Evolutionary conservation across 2,113 vertebrate species (phyloP).

Genomic region (Castor canadensis): DNA sequence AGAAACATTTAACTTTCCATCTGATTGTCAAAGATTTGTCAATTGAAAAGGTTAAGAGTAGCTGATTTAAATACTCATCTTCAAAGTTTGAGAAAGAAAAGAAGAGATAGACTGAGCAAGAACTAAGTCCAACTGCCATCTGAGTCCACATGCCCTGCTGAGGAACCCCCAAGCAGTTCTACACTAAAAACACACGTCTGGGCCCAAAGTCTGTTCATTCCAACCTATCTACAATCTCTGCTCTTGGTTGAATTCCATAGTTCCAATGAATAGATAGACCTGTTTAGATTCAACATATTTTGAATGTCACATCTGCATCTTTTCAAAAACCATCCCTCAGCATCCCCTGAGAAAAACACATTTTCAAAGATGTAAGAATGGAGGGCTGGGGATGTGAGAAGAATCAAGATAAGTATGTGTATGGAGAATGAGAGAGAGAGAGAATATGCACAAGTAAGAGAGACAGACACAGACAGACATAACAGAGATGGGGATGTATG

Average conservation of each 20-base stretch:
- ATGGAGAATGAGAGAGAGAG: not conserved
- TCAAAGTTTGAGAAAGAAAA: slow-evolving; percentile 12
- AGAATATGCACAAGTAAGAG: too few relatives aligned
- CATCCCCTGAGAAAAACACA: not conserved
- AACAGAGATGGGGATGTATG: too few relatives aligned
- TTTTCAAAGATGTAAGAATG: not conserved
- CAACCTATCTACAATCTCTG: not conserved
- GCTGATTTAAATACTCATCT: not conserved
- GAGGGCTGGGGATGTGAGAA: not conserved
- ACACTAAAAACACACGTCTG: not conserved
- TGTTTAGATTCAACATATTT: not conserved
- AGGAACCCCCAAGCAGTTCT: not conserved
- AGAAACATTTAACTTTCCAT: not conserved
- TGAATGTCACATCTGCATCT: not conserved
- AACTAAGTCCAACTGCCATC: not conserved
- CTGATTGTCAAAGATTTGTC: not conserved
- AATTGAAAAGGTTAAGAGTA: slow-evolving; percentile 28
- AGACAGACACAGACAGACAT: too few relatives aligned
- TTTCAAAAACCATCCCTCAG: not conserved
- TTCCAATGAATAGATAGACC: not conserved
- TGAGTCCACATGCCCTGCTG: not conserved
- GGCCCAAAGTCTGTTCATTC: not conserved
- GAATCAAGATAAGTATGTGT: too few relatives aligned
- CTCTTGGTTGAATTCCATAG: not conserved
- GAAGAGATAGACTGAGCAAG: not conserved